phyloP scores from a whole-genome alignment of 2,797 vertebrate genomes.

The Florisuga fusca region DNA sequence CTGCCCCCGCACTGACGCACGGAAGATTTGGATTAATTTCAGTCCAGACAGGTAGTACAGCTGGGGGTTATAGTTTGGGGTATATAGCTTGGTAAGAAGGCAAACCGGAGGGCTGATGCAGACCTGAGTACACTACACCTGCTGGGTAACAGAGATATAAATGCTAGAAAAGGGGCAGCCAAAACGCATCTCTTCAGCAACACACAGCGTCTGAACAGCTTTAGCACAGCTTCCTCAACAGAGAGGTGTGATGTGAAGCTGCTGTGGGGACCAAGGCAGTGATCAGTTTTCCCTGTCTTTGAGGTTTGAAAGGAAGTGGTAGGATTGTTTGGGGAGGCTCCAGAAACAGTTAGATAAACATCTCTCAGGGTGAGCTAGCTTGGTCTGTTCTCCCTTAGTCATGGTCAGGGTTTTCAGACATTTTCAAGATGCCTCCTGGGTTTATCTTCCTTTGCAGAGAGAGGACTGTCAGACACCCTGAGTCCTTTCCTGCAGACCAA shows the following conservation, averaged over 20 bases:
- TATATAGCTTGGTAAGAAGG: background rate
- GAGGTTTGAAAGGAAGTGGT: background rate
- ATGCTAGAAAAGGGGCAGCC: background rate
- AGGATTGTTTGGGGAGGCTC: background rate
- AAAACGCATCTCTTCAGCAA: background rate
- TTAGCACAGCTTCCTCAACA: constrained; percentile 29
- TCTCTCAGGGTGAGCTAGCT: background rate
- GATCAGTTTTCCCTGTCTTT: constrained; percentile 11
- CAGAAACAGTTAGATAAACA: background rate
- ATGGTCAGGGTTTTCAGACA: background rate
- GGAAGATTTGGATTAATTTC: constrained; percentile 32
- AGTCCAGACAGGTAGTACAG: constrained; percentile 20
- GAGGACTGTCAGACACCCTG: background rate
- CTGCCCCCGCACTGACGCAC: constrained; percentile 33
- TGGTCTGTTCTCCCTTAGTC: background rate
- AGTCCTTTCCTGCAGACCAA: background rate
- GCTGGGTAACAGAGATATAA: constrained; percentile 32
- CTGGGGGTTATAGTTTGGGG: background rate
- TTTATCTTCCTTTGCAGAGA: background rate
- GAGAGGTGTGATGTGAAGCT: background rate
- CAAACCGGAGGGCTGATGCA: background rate
- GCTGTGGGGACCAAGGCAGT: constrained; percentile 17
- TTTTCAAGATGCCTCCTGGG: background rate
- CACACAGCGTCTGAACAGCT: background rate
- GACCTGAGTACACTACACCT: background rate